These are phyloP conservation scores for Chloroceryle inda DNA, from an alignment of 2,797 vertebrate species.

Conservation along the genomic window DNA sequence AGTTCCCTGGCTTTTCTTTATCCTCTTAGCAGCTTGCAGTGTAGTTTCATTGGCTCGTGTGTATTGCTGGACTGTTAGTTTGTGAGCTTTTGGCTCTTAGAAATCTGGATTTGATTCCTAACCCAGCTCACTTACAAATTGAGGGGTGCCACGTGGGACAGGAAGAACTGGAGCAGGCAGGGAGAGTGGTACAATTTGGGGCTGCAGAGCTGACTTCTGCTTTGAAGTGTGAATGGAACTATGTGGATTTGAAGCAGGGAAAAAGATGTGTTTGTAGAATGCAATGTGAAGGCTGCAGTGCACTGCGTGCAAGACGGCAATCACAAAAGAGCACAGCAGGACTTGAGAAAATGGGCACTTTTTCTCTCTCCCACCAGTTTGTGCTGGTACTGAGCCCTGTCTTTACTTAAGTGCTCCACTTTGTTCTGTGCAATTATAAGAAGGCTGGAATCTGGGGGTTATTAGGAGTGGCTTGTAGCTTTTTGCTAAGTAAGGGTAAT, in stretches of 20 bases:
- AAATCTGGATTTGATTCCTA: neutral
- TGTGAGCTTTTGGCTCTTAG: neutral
- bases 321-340: neutral
- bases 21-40: neutral
- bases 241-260: neutral
- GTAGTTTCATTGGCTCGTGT: neutral
- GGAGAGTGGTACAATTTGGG: neutral
- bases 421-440: neutral
- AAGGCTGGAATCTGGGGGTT: neutral
- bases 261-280: neutral
- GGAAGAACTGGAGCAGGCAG: neutral
- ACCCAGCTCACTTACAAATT: neutral
- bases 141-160: neutral
- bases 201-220: neutral
- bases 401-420: neutral
- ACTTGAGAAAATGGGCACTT: neutral
- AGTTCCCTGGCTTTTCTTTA: neutral
- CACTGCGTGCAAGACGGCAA: neutral
- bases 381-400: neutral
- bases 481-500: neutral
- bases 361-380: neutral
- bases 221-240: neutral
- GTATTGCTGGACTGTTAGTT: neutral
- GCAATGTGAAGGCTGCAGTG: neutral
- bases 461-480: neutral